A percentile compares a stretch with the other conserved stretches of the same genome.
Conservation (phyloP, 1,140 invertebrate genomes). For the Aphaenogaster ashmeadi region DNA sequence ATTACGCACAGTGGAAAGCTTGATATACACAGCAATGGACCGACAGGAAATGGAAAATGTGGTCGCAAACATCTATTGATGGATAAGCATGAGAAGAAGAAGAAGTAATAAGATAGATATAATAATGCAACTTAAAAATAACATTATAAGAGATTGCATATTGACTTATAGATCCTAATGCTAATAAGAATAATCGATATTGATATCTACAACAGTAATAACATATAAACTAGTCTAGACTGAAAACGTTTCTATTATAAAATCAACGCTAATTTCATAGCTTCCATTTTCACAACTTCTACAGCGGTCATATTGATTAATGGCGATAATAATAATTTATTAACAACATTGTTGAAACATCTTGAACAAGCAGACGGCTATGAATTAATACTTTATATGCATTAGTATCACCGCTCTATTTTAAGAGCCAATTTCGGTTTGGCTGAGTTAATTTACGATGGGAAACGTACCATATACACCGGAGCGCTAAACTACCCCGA, state of each 20-base stretch:
- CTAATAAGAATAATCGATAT: constrained; percentile 7
- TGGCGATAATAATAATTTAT: not conserved
- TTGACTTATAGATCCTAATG: not conserved
- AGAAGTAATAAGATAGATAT: not conserved
- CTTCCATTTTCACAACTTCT: not conserved
- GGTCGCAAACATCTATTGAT: no score
- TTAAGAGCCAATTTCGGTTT: constrained; percentile 55
- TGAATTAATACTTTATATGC: constrained; percentile 49
- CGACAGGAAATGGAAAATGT: no score
- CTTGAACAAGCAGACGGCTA: constrained; percentile 7
- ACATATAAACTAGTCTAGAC: not conserved
- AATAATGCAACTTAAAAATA: not conserved
- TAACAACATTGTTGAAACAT: not conserved
- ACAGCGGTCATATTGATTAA: not conserved
- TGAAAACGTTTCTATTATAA: not conserved
- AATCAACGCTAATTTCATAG: not conserved
- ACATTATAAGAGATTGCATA: not conserved
- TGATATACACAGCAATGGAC: no score
- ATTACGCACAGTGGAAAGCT: no score
- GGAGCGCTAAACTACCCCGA: constrained; percentile 34
- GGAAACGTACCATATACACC: constrained; percentile 16
- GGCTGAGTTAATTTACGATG: constrained; percentile 57
- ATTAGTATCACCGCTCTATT: constrained; percentile 31
- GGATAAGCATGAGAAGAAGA: no score
- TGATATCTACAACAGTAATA: not conserved